Evolutionary conservation across 2,113 vertebrate species (phyloP), one percentile per base, ranked within the genome.

Genomic region (Myocastor coypus): DNA sequence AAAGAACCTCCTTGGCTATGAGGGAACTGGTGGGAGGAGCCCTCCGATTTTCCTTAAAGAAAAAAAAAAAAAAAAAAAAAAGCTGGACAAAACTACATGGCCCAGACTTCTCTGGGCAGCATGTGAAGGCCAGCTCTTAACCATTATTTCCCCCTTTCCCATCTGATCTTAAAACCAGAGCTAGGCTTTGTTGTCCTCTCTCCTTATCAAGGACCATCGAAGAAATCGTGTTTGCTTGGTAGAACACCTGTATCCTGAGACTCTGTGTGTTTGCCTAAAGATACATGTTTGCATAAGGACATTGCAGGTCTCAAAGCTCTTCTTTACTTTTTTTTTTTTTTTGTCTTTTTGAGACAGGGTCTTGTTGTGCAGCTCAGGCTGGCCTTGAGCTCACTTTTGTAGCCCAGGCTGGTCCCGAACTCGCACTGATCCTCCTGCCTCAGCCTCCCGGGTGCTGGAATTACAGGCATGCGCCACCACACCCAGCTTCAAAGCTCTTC

Each of bases 41-140:
- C 3, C 0, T 34, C 32, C 1, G n/a, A n/a, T 28, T n/a, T 40
- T 0, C 34, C 9, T 34, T 1, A 7, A 42, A 34, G 26, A 28
- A 26, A 2, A 50, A 3, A 1, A 34, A 32, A 28, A 26, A 2
- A 50, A 3, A 1, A 34, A 32, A 28, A 26, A 2, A 50, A 3
- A 1, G 42, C 10, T 50, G 19, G 50, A 13, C 8, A 37, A 8
- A 68, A 12, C 32, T 4, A 0, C 3, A 2, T 0, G 30, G 10
- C 0, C 0, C 3, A 7, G 34, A 11, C 50, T 46, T 30, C 83
- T 37, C 3, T 83, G 16, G 5, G 3, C n/a, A 30, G 4, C 0
- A 0, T 0, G 55, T 3, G 6, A 24, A 55, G 42, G 37, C 26
- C 7, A 9, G 12, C 26, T 37, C 13, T 37, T 32, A 30, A 2